Conservation (phyloP, 2,888 invertebrate species). For the Caenorhabditis zanzibari region DNA sequence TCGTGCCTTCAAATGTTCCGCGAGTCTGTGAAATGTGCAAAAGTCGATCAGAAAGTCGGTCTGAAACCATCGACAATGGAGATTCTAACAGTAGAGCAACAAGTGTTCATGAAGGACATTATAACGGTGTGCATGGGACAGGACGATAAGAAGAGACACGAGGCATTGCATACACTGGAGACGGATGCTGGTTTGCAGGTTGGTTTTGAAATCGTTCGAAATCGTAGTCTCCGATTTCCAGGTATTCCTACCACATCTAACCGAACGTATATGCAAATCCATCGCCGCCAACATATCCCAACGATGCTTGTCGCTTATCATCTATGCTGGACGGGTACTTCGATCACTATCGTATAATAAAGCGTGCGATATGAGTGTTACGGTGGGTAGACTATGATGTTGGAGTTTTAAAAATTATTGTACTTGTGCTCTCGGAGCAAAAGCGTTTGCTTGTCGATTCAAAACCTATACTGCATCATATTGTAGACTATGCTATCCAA, state of each 20-base stretch:
- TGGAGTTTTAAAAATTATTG: too few relatives aligned
- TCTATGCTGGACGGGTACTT: constrained; percentile 71
- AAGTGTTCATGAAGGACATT: constrained; percentile 72
- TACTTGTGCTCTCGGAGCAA: too few relatives aligned
- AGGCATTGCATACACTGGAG: constrained; percentile 71
- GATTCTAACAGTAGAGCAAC: constrained; percentile 70
- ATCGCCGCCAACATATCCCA: constrained; percentile 66
- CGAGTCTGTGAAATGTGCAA: constrained; percentile 35
- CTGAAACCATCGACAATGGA: constrained; percentile 61
- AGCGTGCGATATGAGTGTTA: constrained; percentile 64
- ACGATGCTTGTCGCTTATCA: constrained; percentile 70
- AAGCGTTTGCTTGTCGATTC: too few relatives aligned
- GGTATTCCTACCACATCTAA: constrained; percentile 29
- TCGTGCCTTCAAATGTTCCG: constrained; percentile 47
- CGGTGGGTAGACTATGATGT: constrained; percentile 45
- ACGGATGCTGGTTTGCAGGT: constrained; percentile 72
- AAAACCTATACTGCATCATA: too few relatives aligned
- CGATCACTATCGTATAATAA: constrained; percentile 66
- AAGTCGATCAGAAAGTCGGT: constrained; percentile 63
- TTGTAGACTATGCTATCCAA: too few relatives aligned
- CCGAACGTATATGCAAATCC: constrained; percentile 53
- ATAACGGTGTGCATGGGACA: constrained; percentile 73
- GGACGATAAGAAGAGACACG: constrained; percentile 66
- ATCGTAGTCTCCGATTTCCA: too few relatives aligned
- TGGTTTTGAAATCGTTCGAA: too few relatives aligned